Base-by-base conservation (phyloP, 2,113 vertebrate genomes). In the Syrmaticus mikado region DNA sequence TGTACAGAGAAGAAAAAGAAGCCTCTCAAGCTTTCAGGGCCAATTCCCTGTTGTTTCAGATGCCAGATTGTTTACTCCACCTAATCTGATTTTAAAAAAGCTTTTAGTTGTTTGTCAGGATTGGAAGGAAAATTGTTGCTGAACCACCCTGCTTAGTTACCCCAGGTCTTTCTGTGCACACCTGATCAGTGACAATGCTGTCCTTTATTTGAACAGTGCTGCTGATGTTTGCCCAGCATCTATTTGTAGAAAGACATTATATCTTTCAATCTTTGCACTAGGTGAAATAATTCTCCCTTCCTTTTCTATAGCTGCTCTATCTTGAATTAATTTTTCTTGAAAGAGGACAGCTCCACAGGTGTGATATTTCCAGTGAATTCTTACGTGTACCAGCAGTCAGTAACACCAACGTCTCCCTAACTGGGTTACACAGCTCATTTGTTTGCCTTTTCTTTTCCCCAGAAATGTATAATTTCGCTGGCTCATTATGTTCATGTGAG, bases 181-280 rank as follows among this genome's bases (percentile, higher is more conserved):
- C 65, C 20, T 66, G 45, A 25, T 66, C 1, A 2, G 64, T 71
- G 65, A 74, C 50, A 77, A 11, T 21, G 16, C 65, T 50, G 50
- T 74, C 50, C 60, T 71, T 3, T 71, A 90, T 92, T 88, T 78
- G 89, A 92, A 64, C 40, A 75, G 57, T 6, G 24, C 27, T 85
- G n/a, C 75, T 90, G 64, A 8, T 92, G 52, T 76, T 95, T 90
- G 64, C 46, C 68, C 65, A 88, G 66, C 15, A 72, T 90, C 32
- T 80, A 13, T 86, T 84, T 81, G 65, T 55, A 90, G 80, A 67
- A 32, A 78, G 77, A 38, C 81, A 34, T 55, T 30, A 21, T 25
- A 28, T 71, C 68, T 90, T 85, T 74, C 41, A 71, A 32, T 32
- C 65, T 78, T 81, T 82, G 46, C 24, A 2, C 16, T 66, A 55